phyloP scores from a whole-genome alignment of 2,797 vertebrate species.

The Psittacula derbiana region DNA sequence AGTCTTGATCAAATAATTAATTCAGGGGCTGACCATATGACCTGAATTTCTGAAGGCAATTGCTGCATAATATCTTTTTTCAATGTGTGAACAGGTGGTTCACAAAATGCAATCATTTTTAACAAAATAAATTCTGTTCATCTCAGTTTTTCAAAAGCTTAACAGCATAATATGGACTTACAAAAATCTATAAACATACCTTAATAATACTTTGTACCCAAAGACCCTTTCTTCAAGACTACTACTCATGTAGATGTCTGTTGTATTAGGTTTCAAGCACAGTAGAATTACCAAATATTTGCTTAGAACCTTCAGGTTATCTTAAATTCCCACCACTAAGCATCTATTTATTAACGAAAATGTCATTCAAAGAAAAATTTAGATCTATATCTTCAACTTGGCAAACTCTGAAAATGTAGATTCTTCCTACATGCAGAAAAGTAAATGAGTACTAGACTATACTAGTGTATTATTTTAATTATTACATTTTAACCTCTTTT shows the following conservation, averaged over 20 bases:
- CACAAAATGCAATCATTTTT: slow-evolving; percentile 32
- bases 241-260: background rate
- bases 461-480: background rate
- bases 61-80: slow-evolving; percentile 3
- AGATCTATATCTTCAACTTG: background rate
- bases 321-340: background rate
- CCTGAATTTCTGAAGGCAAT: slow-evolving; percentile 22
- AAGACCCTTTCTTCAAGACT: background rate
- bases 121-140: slow-evolving; percentile 23
- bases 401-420: background rate
- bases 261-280: background rate
- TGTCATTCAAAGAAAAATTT: background rate
- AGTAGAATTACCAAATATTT: background rate
- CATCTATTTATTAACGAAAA: slow-evolving; percentile 12
- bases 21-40: slow-evolving; percentile 31
- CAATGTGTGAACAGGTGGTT: slow-evolving; percentile 49
- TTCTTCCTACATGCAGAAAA: background rate
- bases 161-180: background rate
- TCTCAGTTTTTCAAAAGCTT: slow-evolving; percentile 25
- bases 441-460: background rate
- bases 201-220: slow-evolving; percentile 31
- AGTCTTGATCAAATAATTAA: slow-evolving; percentile 56
- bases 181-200: background rate
- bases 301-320: background rate
- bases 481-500: background rate